Evolutionary conservation across 2,797 vertebrate species (phyloP), one percentile per base, ranked within the genome.

Genomic region (Amphiprion clarkii): DNA sequence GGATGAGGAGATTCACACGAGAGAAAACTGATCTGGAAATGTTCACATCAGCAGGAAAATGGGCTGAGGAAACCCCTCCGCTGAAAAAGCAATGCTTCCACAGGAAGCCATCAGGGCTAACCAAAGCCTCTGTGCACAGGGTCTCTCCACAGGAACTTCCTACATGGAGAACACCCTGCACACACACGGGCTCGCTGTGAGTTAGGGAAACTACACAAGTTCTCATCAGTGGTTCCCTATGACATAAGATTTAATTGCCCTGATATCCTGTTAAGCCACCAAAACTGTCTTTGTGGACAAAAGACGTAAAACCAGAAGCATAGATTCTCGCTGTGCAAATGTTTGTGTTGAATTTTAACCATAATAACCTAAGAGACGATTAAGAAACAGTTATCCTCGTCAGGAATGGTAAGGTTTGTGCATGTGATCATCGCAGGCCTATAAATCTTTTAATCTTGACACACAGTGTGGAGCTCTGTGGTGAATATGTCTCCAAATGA

Each of bases 21-120:
- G 57, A 72, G 71, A 72, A 78, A 69, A 57, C 16, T 57, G 65
- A 75, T 82, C 51, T 89, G 89, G 90, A 94, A 94, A 93, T 75
- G 74, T 91, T 90, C 82, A 84, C 86, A 88, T 91, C 91, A 92
- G 93, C 89, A 74, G 91, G 91, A 94, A 93, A 92, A 85, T 44
- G 56, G 66, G 71, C 77, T 78, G 77, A 91, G 93, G 92, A 93
- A 92, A 92, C 76, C 87, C 88, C 87, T 91, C 86, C 58, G 67
- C 77, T 81, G 78, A 89, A 86, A 86, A 81, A 79, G 75, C 72
- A 65, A 67, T 36, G 74, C 90, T 92, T 94, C 92, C 91, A 88
- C 92, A 94, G 94, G 93, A 95, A 94, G 76, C 84, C 81, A 81
- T 91, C 76, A 67, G 83, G 74, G 81, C 82, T 82, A 74, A 84